A percentile compares a stretch with the other conserved stretches of the same genome.
Evolutionary conservation across 2,113 vertebrate species (phyloP).

Genomic region (Madoqua kirkii): DNA sequence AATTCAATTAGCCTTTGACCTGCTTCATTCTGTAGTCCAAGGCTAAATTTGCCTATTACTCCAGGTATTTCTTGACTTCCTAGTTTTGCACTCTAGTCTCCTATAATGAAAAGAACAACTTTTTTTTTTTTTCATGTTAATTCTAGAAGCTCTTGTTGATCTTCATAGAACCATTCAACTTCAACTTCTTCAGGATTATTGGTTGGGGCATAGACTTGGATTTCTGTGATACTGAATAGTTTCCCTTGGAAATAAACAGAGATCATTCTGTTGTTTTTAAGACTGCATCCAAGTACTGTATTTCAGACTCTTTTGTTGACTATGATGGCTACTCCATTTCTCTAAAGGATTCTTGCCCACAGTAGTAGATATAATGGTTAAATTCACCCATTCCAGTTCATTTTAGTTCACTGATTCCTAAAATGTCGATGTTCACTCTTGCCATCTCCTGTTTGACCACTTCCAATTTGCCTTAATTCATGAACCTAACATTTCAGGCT

Average conservation of each 20-base stretch:
- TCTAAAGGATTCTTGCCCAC: neutral
- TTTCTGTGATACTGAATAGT: neutral
- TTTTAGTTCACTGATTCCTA: neutral
- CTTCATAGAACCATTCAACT: neutral
- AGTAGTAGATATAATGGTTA: neutral
- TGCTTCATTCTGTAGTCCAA: neutral
- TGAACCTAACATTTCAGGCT: neutral
- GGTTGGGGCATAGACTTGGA: neutral
- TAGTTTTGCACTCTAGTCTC: neutral
- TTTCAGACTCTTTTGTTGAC: neutral
- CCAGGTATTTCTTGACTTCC: neutral
- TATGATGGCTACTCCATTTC: neutral
- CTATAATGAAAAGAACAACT: neutral
- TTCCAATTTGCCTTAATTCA: neutral
- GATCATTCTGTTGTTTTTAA: neutral
- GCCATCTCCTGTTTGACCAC: neutral
- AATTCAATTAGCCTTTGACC: neutral
- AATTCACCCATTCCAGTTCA: neutral
- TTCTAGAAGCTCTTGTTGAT: neutral
- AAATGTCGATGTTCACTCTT: rapidly evolving
- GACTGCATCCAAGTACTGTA: neutral
- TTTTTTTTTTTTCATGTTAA: neutral
- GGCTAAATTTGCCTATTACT: neutral
- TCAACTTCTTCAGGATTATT: neutral
- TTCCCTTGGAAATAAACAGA: neutral